Base-by-base conservation (phyloP, 1,140 invertebrate species). In the Harpegnathos saltator region DNA sequence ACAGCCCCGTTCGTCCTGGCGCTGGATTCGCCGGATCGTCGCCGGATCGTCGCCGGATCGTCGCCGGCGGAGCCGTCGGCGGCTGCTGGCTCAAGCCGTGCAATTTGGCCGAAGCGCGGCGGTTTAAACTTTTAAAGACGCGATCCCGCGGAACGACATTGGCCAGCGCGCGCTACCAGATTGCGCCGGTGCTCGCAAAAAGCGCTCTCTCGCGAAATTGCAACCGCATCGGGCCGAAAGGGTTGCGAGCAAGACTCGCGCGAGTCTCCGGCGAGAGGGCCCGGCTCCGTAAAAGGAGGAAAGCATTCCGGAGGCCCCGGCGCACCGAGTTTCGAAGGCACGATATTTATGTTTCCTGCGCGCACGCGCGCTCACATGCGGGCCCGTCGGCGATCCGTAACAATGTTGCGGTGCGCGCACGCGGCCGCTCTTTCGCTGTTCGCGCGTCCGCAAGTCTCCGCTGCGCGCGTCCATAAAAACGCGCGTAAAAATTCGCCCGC, bases 331-430 rank as follows among this genome's bases (percentile, higher is more conserved):
- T 66, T 78, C 58, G 50, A 59, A 78, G 63, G 29, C 11, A 22
- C 65, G 75, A 48, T 69, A 78, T 78, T 78, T 78, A 78, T 78
- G 75, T 78, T 78, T 78, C 63, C 63, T 69, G 58, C 24, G 24
- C n/a, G 38, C 26, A 29, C 7, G 29, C 29, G 38, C 38, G 3
- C 38, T 3, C 33, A 3, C n/a, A 44, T 17, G 26, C 26, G 61
- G n/a, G 29, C 29, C 24, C 12, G 65, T 54, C 50, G 52, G 63
- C 52, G 54, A 78, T 80, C 52, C 38, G 75, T 80, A 69, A 80
- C 75, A 29, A 58, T 71, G 33, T 71, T 80, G 63, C 50, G 62
- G 14, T 17, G 24, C 19, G 56, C 22, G 33, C 33, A 7, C 33
- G 38, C 38, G 9, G 38, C 38, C 38, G 50, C 33, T 9, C n/a